Evolutionary conservation across 2,113 vertebrate species (phyloP).

Genomic region (Ancistrus triradiatus): DNA sequence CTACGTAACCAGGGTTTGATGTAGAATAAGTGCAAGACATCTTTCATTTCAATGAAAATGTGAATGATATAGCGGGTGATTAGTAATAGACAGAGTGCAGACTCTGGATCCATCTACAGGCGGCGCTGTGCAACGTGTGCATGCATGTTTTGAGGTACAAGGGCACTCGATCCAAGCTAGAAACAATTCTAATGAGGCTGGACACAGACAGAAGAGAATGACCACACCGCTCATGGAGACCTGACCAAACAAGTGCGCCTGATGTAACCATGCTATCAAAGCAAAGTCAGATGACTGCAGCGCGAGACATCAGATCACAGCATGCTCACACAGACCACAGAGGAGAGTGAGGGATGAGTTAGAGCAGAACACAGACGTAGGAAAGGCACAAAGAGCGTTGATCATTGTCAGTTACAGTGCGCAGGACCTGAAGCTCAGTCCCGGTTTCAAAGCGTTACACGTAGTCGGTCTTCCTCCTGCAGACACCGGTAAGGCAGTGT

Average conservation of each 20-base stretch:
- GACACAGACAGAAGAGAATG: no score
- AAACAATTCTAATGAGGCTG: no score
- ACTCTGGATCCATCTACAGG: background rate
- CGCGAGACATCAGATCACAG: background rate
- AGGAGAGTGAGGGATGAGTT: background rate
- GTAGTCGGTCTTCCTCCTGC: background rate
- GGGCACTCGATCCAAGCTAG: background rate
- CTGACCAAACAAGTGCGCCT: background rate
- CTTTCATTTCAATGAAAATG: slow-evolving; percentile 4
- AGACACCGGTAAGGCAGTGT: slow-evolving; percentile 39
- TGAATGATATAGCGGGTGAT: background rate
- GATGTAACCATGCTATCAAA: background rate
- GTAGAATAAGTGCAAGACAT: slow-evolving; percentile 70
- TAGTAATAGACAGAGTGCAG: background rate
- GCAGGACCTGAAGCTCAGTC: slow-evolving; percentile 23
- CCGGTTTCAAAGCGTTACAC: slow-evolving; percentile 14
- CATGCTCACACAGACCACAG: background rate
- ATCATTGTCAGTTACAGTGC: slow-evolving; percentile 37
- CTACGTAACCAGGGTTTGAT: slow-evolving; percentile 60
- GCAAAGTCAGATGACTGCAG: background rate
- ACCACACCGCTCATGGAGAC: background rate
- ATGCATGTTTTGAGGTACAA: background rate
- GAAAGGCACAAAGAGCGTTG: slow-evolving; percentile 40
- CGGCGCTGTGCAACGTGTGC: background rate
- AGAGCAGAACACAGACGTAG: slow-evolving; percentile 23